phyloP scores from a whole-genome alignment of 2,797 vertebrate genomes.

The Holocentrus rufus region DNA sequence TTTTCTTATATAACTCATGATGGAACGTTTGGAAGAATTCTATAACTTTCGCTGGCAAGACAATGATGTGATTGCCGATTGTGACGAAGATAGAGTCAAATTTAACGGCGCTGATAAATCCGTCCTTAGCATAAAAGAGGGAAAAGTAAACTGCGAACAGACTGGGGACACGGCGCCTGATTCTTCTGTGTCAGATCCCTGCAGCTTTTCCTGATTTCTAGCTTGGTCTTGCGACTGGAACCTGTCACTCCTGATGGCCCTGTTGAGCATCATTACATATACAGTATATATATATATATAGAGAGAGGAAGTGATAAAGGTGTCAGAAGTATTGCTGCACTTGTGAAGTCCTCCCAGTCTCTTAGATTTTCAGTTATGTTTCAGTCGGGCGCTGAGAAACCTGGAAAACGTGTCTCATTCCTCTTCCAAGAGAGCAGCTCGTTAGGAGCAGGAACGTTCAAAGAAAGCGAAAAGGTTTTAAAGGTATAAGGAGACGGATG shows the following conservation, averaged over 20 bases:
- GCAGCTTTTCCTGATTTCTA: background rate
- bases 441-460: too few relatives aligned
- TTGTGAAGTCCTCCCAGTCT: background rate
- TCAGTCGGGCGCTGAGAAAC: too few relatives aligned
- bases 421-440: too few relatives aligned
- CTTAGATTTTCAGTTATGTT: background rate
- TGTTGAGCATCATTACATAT: background rate
- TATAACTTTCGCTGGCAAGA: slow-evolving; percentile 24
- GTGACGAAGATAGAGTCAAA: slow-evolving; percentile 21
- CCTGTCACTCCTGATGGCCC: background rate
- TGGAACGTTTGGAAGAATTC: slow-evolving; percentile 17
- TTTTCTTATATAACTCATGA: slow-evolving; percentile 21
- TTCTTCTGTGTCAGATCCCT: background rate
- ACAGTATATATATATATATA: too few relatives aligned
- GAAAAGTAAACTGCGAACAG: background rate
- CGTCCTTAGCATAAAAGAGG: background rate
- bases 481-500: too few relatives aligned
- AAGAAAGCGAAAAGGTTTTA: too few relatives aligned
- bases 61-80: slow-evolving; percentile 29
- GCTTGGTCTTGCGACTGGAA: background rate
- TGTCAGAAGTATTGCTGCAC: background rate
- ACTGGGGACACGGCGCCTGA: background rate
- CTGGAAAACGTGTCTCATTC: too few relatives aligned
- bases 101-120: slow-evolving; percentile 2
- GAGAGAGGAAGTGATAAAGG: background rate